A percentile compares a stretch with the other conserved stretches of the same genome.
These are phyloP conservation scores for Eupeodes luniger DNA, from an alignment of 2,888 invertebrate genomes.

Conservation along the genomic window DNA sequence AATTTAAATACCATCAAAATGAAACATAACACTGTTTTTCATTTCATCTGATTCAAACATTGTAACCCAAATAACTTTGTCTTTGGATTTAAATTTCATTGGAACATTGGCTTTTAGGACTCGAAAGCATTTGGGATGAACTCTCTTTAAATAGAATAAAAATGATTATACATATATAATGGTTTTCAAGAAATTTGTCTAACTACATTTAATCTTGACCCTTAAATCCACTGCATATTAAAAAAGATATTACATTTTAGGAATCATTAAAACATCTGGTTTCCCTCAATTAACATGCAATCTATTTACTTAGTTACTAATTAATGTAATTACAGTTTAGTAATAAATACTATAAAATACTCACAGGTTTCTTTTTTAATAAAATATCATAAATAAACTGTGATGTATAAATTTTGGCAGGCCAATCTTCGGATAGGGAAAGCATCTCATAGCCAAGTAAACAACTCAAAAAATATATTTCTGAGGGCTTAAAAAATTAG, in stretches of 20 bases:
- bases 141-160: slow-evolving; percentile 6
- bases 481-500: slow-evolving; percentile 16
- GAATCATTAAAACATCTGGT: too few relatives aligned
- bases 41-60: slow-evolving; percentile 60
- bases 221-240: too few relatives aligned
- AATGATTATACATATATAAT: too few relatives aligned
- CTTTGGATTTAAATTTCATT: slow-evolving; percentile 51
- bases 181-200: too few relatives aligned
- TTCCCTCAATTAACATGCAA: too few relatives aligned
- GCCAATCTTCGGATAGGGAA: slow-evolving; percentile 51
- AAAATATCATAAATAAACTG: slow-evolving; percentile 60
- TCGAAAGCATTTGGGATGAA: slow-evolving; percentile 23
- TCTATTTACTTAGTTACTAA: too few relatives aligned
- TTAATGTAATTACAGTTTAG: too few relatives aligned
- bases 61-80: slow-evolving; percentile 59
- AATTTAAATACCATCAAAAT: slow-evolving; percentile 51
- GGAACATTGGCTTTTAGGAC: slow-evolving; percentile 49
- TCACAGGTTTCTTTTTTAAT: slow-evolving; percentile 53
- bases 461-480: slow-evolving; percentile 64
- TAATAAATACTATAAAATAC: background rate
- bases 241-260: too few relatives aligned
- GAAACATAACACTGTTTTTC: slow-evolving; percentile 60
- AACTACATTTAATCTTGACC: too few relatives aligned
- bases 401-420: slow-evolving; percentile 59
- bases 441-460: slow-evolving; percentile 54